phyloP scores from a whole-genome alignment of 2,888 invertebrate species.

The Volucella inanis region DNA sequence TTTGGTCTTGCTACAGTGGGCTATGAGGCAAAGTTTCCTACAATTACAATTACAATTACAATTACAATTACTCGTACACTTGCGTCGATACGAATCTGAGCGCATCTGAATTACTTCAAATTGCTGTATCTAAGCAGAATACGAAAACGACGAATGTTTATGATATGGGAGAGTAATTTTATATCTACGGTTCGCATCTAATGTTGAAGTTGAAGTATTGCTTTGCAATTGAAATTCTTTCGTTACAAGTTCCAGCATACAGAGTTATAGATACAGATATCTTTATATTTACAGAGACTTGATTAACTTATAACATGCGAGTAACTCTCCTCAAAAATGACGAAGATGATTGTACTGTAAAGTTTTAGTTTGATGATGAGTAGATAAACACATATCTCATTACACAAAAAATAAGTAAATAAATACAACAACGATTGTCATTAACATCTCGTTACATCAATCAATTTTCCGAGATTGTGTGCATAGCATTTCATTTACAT shows the following conservation, averaged over 20 bases:
- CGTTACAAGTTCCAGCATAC: slow-evolving; percentile 18
- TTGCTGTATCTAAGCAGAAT: slow-evolving; percentile 8
- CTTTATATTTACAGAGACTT: not conserved
- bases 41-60: no score
- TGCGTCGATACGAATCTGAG: not conserved
- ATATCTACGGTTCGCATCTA: no score
- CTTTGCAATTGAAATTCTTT: slow-evolving; percentile 59
- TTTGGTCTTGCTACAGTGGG: slow-evolving; percentile 54
- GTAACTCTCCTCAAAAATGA: slow-evolving; percentile 7
- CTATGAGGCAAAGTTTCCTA: slow-evolving; percentile 50
- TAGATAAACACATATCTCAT: not conserved
- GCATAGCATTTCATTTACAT: not conserved
- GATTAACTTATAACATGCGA: slow-evolving; percentile 66
- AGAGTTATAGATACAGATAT: not conserved
- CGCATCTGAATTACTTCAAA: slow-evolving; percentile 41
- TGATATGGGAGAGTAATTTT: no score
- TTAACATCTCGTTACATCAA: slow-evolving; percentile 48
- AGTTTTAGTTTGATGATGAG: slow-evolving; percentile 4
- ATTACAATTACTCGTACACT: no score
- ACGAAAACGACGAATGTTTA: no score
- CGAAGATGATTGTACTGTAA: slow-evolving; percentile 21
- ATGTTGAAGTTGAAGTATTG: slow-evolving; percentile 25
- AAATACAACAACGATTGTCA: slow-evolving; percentile 14
- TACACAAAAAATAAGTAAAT: slow-evolving; percentile 15
- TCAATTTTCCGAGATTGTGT: slow-evolving; percentile 12